A percentile compares a stretch with the other conserved stretches of the same genome.
phyloP scores from a whole-genome alignment of 1,140 invertebrate species.

The Brachionus rubens region DNA sequence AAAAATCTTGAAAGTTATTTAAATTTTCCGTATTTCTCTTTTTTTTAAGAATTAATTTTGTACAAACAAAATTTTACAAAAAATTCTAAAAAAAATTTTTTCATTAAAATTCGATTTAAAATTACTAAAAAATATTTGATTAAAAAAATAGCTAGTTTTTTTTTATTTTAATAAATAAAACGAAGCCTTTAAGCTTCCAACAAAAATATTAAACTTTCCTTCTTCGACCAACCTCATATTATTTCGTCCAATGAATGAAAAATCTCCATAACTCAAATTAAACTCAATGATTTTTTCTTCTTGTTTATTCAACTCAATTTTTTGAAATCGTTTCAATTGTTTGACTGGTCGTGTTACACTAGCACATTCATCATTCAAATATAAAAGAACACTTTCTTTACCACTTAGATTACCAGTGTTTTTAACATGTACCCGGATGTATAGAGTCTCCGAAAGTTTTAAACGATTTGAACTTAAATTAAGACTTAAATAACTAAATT shows the following conservation, averaged over 20 bases:
- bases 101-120: no score
- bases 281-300: not conserved
- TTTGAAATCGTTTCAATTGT: not conserved
- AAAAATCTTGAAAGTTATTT: no score
- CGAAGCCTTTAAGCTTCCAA: not conserved
- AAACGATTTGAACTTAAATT: not conserved
- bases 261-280: not conserved
- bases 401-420: not conserved
- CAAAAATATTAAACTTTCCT: not conserved
- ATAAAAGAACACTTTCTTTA: not conserved
- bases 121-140: no score
- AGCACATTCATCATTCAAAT: constrained; percentile 5
- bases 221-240: not conserved
- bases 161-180: no score
- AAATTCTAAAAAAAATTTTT: no score
- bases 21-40: no score
- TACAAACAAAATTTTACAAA: no score
- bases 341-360: not conserved
- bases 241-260: not conserved
- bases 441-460: not conserved
- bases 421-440: not conserved
- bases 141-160: no score
- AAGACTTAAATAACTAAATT: not conserved
- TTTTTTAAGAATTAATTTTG: no score
- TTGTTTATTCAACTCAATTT: not conserved